These are phyloP conservation scores for Phyllotreta cruciferae DNA, from an alignment of 2,888 invertebrate genomes.

Conservation along the genomic window DNA sequence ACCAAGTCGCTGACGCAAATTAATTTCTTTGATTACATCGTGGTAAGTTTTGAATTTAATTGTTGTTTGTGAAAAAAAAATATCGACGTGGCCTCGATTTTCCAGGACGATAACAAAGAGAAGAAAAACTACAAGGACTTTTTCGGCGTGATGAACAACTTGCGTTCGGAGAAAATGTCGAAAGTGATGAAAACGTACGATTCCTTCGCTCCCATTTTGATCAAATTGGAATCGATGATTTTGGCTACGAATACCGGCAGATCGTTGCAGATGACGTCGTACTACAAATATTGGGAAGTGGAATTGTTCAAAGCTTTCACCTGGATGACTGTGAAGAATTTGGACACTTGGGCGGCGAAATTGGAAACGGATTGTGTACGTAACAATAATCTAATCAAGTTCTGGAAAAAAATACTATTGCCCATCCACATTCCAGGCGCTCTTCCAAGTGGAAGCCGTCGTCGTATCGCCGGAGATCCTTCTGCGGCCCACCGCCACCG, in stretches of 20 bases:
- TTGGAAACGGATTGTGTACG: constrained; percentile 60
- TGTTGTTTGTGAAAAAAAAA: too few species aligned
- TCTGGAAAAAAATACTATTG: constrained; percentile 37
- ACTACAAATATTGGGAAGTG: constrained; percentile 84
- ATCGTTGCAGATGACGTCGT: constrained; percentile 75
- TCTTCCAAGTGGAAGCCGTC: constrained; percentile 82
- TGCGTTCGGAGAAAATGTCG: constrained; percentile 73
- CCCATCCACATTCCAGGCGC: too few species aligned
- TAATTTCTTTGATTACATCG: constrained; percentile 65
- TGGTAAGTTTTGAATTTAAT: too few species aligned
- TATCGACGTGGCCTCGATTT: too few species aligned
- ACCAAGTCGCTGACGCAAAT: constrained; percentile 65
- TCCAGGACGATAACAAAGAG: constrained; percentile 37
- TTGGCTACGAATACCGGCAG: constrained; percentile 79
- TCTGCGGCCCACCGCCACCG: constrained; percentile 75
- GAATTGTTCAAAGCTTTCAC: constrained; percentile 75
- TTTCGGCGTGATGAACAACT: constrained; percentile 74
- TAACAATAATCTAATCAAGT: not conserved
- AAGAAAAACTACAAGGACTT: constrained; percentile 64
- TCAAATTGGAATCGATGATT: constrained; percentile 85
- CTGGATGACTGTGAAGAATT: constrained; percentile 73
- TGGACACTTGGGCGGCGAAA: constrained; percentile 71
- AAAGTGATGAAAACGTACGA: constrained; percentile 76
- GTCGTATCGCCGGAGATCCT: constrained; percentile 79
- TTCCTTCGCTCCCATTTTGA: constrained; percentile 80